These are phyloP conservation scores for Oxygymnocypris stewartii DNA, from an alignment of 2,113 vertebrate species.

Conservation along the genomic window DNA sequence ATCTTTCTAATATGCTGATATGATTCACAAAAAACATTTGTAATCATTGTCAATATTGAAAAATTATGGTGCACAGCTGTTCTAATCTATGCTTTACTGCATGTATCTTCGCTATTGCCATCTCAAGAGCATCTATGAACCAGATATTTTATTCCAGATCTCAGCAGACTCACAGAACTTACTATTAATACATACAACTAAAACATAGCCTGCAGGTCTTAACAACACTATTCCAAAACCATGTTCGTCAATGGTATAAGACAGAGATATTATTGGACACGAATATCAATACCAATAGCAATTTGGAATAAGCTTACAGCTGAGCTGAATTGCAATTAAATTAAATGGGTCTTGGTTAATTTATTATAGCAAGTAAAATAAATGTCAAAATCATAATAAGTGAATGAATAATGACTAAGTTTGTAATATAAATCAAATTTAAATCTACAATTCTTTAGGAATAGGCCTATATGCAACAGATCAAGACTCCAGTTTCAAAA, in stretches of 20 bases:
- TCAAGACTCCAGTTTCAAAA: not conserved
- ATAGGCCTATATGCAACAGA: not conserved
- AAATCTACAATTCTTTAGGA: not conserved
- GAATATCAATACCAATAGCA: not conserved
- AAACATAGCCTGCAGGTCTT: not conserved
- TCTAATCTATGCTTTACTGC: not conserved
- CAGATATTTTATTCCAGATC: constrained; percentile 24
- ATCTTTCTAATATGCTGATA: not conserved
- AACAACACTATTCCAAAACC: not conserved
- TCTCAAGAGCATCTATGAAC: constrained; percentile 26
- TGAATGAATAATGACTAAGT: not conserved
- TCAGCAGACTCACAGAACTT: constrained; percentile 3
- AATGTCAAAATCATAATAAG: not conserved
- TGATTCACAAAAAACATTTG: not conserved
- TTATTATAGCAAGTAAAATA: not conserved
- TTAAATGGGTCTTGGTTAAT: not conserved
- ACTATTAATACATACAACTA: constrained; percentile 9
- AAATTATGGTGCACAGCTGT: not conserved
- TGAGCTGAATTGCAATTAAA: not conserved
- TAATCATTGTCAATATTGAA: not conserved
- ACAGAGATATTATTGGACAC: not conserved
- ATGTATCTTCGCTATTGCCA: not conserved
- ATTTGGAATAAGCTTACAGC: not conserved
- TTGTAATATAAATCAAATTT: not conserved
- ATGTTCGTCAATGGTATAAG: not conserved